Conservation (phyloP, 2,113 vertebrate genomes). For the Pollimyrus isidori region DNA sequence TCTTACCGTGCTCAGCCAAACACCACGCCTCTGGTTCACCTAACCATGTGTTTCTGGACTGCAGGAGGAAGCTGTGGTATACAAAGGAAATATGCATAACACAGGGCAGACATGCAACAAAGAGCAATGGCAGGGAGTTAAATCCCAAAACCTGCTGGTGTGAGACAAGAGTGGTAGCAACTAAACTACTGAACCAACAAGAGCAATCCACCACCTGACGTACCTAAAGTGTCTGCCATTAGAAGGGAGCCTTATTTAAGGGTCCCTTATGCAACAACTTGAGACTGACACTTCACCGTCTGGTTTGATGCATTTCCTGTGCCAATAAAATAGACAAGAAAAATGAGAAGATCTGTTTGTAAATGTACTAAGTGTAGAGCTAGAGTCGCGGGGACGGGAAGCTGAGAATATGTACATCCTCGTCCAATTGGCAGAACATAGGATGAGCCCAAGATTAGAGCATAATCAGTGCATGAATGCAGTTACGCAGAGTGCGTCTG, state of each 20-base stretch:
- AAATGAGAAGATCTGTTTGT: not conserved
- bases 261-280: not conserved
- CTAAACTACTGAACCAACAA: not conserved
- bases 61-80: not conserved
- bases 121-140: not conserved
- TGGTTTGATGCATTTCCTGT: slow-evolving; percentile 3
- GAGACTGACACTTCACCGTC: not conserved
- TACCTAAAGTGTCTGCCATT: not conserved
- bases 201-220: not conserved
- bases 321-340: not conserved
- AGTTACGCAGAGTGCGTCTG: slow-evolving; percentile 5
- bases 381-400: not conserved
- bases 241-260: not conserved
- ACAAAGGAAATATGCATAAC: not conserved
- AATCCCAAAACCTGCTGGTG: not conserved
- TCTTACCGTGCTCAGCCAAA: not conserved
- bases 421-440: slow-evolving; percentile 31
- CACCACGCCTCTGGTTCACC: not conserved
- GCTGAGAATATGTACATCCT: not conserved
- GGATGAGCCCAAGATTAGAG: slow-evolving; percentile 28
- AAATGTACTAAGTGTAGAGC: not conserved
- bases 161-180: not conserved
- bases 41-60: not conserved
- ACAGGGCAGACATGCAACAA: not conserved
- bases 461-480: slow-evolving; percentile 18